phyloP scores from a whole-genome alignment of 2,113 vertebrate species.

The Siniperca chuatsi region DNA sequence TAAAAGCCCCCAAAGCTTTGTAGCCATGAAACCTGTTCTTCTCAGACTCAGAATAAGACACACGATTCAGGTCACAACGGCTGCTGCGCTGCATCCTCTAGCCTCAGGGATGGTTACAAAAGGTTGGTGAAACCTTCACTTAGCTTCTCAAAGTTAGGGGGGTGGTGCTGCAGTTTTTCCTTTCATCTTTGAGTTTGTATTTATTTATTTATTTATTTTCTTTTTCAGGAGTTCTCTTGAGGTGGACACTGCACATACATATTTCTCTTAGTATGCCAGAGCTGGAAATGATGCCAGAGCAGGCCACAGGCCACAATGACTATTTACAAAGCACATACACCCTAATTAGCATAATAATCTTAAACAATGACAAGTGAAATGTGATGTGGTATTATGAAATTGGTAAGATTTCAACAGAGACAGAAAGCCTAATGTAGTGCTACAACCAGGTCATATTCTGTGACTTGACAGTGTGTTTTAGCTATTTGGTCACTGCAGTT shows the following conservation, averaged over 20 bases:
- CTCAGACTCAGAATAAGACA: constrained; percentile 21
- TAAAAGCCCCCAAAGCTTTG: not conserved
- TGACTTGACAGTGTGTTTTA: constrained; percentile 1
- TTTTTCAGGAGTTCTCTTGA: constrained; percentile 8
- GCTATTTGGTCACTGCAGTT: not conserved
- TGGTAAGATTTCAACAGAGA: not conserved
- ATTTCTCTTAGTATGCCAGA: constrained; percentile 4
- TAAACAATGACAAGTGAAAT: not conserved
- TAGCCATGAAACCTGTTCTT: not conserved
- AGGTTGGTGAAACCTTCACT: constrained; percentile 49
- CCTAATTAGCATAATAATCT: not conserved
- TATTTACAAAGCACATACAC: not conserved
- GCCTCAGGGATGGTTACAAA: constrained; percentile 35
- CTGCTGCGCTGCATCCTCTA: constrained; percentile 24
- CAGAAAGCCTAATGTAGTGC: not conserved
- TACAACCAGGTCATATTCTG: not conserved
- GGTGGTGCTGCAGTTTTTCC: not conserved
- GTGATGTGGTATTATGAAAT: not conserved
- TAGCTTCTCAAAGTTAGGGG: constrained; percentile 42
- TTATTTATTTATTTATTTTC: constrained; percentile 18
- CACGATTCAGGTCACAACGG: constrained; percentile 43
- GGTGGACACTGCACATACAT: not conserved
- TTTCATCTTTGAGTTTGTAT: constrained; percentile 30
- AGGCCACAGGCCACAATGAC: not conserved
- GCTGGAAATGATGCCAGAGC: constrained; percentile 8